These are phyloP conservation scores for Folsomia candida DNA, from an alignment of 2,888 invertebrate species.

Conservation along the genomic window DNA sequence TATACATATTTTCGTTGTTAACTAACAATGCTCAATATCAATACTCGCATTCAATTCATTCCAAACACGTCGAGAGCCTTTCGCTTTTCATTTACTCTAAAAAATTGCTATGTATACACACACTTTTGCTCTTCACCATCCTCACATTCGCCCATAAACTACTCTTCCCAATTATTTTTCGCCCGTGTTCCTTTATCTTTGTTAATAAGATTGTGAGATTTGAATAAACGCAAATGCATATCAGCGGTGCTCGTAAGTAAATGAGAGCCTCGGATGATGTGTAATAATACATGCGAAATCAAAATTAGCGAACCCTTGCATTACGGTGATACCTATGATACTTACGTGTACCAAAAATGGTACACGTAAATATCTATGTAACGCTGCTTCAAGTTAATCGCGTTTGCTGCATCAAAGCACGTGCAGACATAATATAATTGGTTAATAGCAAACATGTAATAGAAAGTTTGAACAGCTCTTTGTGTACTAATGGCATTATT, in stretches of 20 bases:
- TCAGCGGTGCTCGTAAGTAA: neutral
- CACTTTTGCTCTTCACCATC: neutral
- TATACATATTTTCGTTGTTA: neutral
- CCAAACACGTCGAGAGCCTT: constrained; percentile 1
- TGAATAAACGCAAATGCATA: neutral
- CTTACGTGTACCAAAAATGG: neutral
- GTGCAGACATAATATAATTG: neutral
- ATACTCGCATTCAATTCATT: neutral
- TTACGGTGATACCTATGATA: neutral
- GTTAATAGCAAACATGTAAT: neutral
- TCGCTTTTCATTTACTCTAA: constrained; percentile 1
- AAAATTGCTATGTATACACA: neutral
- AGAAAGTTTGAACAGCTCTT: neutral
- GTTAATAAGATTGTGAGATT: neutral
- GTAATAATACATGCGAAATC: neutral
- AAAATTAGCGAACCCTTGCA: neutral
- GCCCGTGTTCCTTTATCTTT: neutral
- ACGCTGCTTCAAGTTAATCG: neutral
- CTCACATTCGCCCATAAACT: neutral
- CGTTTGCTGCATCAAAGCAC: neutral
- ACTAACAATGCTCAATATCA: constrained; percentile 1
- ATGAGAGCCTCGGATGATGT: neutral
- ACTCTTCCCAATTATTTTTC: neutral
- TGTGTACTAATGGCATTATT: neutral
- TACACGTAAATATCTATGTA: neutral